These are phyloP conservation scores for Palythoa caribaeorum DNA, from an alignment of 92 coral and sea anemone genomes.

Conservation along the genomic window DNA sequence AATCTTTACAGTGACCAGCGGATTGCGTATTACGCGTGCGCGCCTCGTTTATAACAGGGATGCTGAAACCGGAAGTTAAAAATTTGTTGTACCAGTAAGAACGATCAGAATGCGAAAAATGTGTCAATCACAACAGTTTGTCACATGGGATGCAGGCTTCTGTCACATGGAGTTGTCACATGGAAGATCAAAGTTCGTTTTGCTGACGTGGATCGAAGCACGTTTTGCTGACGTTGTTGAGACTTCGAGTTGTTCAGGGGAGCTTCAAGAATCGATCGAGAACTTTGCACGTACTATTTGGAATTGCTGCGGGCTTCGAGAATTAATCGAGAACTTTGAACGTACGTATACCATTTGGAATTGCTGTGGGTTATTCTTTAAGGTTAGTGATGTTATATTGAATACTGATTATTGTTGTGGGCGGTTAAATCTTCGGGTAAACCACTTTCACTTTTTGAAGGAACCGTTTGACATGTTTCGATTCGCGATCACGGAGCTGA, in stretches of 20 bases:
- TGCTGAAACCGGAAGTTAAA: constrained; percentile 47
- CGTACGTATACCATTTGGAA: constrained; percentile 17
- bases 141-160: constrained; percentile 43
- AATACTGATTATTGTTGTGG: constrained; percentile 38
- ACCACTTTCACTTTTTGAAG: constrained; percentile 55
- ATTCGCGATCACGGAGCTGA: constrained; percentile 31
- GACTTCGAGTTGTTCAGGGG: constrained; percentile 19
- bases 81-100: constrained; percentile 51
- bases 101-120: constrained; percentile 59
- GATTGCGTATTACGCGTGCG: constrained; percentile 60
- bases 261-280: constrained; percentile 13
- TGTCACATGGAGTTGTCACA: constrained; percentile 18
- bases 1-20: constrained; percentile 54
- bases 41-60: constrained; percentile 37
- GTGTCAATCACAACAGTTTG: constrained; percentile 58
- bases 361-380: constrained; percentile 40
- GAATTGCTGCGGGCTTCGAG: constrained; percentile 8
- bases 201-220: constrained; percentile 46
- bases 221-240: constrained; percentile 47
- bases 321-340: constrained; percentile 15
- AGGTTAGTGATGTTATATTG: constrained; percentile 46
- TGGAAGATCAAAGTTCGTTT: constrained; percentile 14
- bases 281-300: constrained; percentile 14
- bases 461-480: constrained; percentile 53
- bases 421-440: constrained; percentile 51